Conservation (phyloP, 1,140 invertebrate genomes). For the Aphidius gifuensis region DNA sequence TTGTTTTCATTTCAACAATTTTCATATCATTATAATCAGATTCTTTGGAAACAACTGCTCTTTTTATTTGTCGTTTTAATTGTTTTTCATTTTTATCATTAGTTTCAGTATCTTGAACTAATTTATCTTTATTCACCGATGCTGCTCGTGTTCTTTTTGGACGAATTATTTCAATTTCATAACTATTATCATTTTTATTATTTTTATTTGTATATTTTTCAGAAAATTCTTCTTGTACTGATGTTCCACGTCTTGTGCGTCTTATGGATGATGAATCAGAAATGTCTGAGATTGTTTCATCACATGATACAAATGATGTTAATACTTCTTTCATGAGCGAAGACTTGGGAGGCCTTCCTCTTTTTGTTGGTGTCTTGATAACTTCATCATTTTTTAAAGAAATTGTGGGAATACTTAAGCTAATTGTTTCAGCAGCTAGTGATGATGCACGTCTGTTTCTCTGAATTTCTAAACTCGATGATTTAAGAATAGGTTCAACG, state of each 20-base stretch:
- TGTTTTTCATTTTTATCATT: neutral
- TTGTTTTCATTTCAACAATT: neutral
- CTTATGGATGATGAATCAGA: slow-evolving; percentile 16
- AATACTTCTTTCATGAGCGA: slow-evolving; percentile 26
- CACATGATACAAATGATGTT: slow-evolving; percentile 14
- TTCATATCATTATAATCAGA: too few species aligned
- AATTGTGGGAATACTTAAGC: neutral
- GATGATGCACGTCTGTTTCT: slow-evolving; percentile 18
- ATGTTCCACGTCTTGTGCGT: slow-evolving; percentile 29
- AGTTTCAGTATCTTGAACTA: too few species aligned
- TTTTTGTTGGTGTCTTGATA: neutral
- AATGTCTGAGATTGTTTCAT: slow-evolving; percentile 6
- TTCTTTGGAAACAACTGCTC: neutral
- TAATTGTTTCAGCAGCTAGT: slow-evolving; percentile 21
- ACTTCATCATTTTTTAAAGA: neutral
- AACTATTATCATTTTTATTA: slow-evolving; percentile 11
- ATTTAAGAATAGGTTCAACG: neutral
- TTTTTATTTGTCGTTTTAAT: neutral
- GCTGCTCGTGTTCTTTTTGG: neutral
- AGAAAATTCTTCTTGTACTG: slow-evolving; percentile 4
- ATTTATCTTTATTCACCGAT: neutral
- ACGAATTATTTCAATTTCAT: slow-evolving; percentile 1
- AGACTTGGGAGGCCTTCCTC: slow-evolving; percentile 22
- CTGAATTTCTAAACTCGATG: neutral
- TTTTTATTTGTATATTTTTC: neutral